Base-by-base conservation (phyloP, 2,113 vertebrate species). In the Pseudois nayaur region DNA sequence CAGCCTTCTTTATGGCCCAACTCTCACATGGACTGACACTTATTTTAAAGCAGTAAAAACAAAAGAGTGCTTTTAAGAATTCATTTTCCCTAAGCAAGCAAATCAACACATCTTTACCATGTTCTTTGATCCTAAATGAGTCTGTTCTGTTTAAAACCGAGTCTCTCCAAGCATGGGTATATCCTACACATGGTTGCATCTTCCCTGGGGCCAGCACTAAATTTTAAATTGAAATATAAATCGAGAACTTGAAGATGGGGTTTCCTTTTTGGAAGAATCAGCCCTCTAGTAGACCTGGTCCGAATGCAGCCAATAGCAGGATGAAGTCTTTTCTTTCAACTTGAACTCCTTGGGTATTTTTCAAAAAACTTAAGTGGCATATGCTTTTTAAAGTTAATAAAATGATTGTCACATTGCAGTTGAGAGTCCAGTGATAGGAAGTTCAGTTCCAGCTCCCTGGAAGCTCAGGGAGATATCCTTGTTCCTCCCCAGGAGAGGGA, bases 311-410 rank as follows among this genome's bases (percentile, higher is more conserved):
- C 54, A 31, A 29, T 0, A 2, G 76, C n/a, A 29, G 54, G 48
- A 54, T 43, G 21, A 79, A 1, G 14, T 48, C n/a, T 64, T 84
- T 78, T 84, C 67, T 88, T 84, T 95, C 57, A 87, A 13, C 57
- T 92, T 55, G 21, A 36, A 64, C 82, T 59, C 55, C 50, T 64
- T 87, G 62, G 52, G 23, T 45, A 48, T 31, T 90, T 97, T 94
- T 96, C 59, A 87, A 93, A 74, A 40, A 57, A 15, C 6, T 52
- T 60, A 60, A 59, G 55, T 31, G 50, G 67, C 40, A 3, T 27
- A 21, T 79, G 67, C 55, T 96, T 95, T 89, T 95, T 81, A 87
- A 62, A 78, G 85, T 78, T n/a, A 81, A 52, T 83, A 67, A 93
- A 76, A 78, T 11, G 21, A 29, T 59, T 62, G 52, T 60, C 45